These are phyloP conservation scores for Pygmarrhopalites habei DNA, from an alignment of 1,140 invertebrate genomes.

Conservation along the genomic window DNA sequence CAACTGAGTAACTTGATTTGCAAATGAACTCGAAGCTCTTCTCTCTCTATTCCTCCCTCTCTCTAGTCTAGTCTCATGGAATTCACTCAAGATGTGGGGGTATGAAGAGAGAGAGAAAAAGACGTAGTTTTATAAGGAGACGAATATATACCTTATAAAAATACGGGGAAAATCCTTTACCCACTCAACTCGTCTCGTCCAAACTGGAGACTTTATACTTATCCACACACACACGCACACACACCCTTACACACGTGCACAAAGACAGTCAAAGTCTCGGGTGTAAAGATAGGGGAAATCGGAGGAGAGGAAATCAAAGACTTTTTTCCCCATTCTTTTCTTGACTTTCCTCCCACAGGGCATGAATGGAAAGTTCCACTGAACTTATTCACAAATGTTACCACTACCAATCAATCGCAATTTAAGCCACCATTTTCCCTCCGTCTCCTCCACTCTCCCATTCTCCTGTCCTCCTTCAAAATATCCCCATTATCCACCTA, in stretches of 20 bases:
- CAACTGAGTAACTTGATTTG: slow-evolving; percentile 31
- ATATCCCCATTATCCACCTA: too few relatives aligned
- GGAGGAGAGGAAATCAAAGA: slow-evolving; percentile 3
- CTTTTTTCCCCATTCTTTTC: not conserved
- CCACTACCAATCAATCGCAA: not conserved
- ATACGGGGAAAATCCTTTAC: too few relatives aligned
- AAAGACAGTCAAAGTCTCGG: too few relatives aligned
- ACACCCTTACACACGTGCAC: too few relatives aligned
- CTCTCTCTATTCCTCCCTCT: slow-evolving; percentile 3
- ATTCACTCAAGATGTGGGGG: too few relatives aligned
- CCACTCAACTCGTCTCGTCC: too few relatives aligned
- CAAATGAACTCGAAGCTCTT: slow-evolving; percentile 29
- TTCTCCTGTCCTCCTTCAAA: too few relatives aligned
- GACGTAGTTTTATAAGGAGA: not conserved
- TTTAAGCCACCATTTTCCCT: not conserved
- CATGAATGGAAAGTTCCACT: slow-evolving; percentile 17
- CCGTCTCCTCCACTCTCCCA: not conserved
- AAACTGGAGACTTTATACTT: too few relatives aligned
- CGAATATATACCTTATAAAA: slow-evolving; percentile 7
- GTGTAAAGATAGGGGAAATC: too few relatives aligned
- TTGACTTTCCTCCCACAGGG: slow-evolving; percentile 12
- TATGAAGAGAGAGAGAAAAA: not conserved
- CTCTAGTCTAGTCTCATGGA: too few relatives aligned
- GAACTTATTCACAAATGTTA: slow-evolving; percentile 7
- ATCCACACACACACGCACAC: too few relatives aligned